These are phyloP conservation scores for Drosophila tsacasi DNA, from an alignment of 1,140 invertebrate species.

Conservation along the genomic window DNA sequence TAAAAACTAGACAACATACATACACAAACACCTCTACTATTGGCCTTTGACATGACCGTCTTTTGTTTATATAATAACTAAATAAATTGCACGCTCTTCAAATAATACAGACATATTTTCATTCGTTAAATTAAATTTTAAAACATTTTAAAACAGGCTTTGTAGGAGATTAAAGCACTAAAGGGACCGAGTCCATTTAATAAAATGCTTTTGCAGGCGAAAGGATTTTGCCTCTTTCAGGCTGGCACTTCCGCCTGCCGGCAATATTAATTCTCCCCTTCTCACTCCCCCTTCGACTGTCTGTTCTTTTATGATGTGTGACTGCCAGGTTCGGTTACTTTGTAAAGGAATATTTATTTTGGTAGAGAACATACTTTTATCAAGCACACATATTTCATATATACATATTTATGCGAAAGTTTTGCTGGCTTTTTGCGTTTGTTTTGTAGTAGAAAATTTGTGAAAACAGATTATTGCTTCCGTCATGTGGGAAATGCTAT, in stretches of 20 bases:
- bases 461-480: constrained; percentile 75
- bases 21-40: neutral
- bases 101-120: neutral
- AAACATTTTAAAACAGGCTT: constrained; percentile 13
- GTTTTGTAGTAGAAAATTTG: constrained; percentile 41
- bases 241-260: constrained; percentile 46
- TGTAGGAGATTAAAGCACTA: constrained; percentile 33
- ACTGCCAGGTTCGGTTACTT: constrained; percentile 33
- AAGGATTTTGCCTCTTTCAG: constrained; percentile 32
- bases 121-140: constrained; percentile 20
- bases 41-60: constrained; percentile 1
- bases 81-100: constrained; percentile 20
- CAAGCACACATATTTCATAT: neutral
- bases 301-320: constrained; percentile 67
- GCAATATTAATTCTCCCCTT: constrained; percentile 60
- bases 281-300: neutral
- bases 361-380: constrained; percentile 50
- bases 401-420: constrained; percentile 23
- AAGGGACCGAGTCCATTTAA: constrained; percentile 49
- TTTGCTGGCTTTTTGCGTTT: constrained; percentile 30
- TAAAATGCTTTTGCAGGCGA: constrained; percentile 49
- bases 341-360: constrained; percentile 58
- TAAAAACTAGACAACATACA: neutral
- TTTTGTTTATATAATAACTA: constrained; percentile 13
- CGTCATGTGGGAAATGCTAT: constrained; percentile 45